phyloP scores from a whole-genome alignment of 2,888 invertebrate species.

The Chydorus sphaericus region DNA sequence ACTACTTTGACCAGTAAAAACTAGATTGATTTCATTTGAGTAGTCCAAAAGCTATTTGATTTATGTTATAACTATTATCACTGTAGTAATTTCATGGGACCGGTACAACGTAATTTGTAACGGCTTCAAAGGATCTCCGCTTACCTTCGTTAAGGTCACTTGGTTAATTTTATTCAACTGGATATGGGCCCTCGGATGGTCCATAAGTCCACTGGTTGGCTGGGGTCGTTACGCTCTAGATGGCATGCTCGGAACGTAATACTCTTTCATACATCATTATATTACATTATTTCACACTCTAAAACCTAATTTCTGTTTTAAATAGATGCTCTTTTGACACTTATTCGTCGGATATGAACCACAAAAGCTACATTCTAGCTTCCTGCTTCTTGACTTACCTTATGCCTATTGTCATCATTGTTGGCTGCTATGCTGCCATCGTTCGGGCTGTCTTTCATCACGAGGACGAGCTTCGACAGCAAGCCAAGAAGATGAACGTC shows the following conservation, averaged over 20 bases:
- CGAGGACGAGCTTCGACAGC: constrained; percentile 20
- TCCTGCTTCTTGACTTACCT: constrained; percentile 66
- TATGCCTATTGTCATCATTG: constrained; percentile 57
- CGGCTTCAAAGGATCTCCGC: constrained; percentile 24
- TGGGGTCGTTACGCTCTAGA: constrained; percentile 23
- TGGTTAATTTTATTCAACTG: constrained; percentile 29
- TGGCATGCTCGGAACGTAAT: constrained; percentile 14
- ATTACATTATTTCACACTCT: too few relatives aligned
- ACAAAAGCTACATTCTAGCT: constrained; percentile 60
- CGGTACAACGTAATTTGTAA: constrained; percentile 35
- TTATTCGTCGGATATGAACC: constrained; percentile 54
- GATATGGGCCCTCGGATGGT: constrained; percentile 28
- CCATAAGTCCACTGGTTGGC: constrained; percentile 30
- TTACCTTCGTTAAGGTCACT: constrained; percentile 23
- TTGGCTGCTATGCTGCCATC: constrained; percentile 78
- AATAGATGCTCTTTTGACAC: constrained; percentile 67
- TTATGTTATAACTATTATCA: too few relatives aligned
- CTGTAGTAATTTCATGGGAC: constrained; percentile 38
- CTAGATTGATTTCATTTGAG: too few relatives aligned
- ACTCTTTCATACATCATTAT: too few relatives aligned
- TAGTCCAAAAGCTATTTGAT: too few relatives aligned
- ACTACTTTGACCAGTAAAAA: constrained; percentile 24
- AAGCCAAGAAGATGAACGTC: constrained; percentile 22
- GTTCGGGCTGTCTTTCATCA: constrained; percentile 38
- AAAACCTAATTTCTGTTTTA: too few relatives aligned